Conservation (phyloP, 2,113 vertebrate genomes). For the Solenodon paradoxus region DNA sequence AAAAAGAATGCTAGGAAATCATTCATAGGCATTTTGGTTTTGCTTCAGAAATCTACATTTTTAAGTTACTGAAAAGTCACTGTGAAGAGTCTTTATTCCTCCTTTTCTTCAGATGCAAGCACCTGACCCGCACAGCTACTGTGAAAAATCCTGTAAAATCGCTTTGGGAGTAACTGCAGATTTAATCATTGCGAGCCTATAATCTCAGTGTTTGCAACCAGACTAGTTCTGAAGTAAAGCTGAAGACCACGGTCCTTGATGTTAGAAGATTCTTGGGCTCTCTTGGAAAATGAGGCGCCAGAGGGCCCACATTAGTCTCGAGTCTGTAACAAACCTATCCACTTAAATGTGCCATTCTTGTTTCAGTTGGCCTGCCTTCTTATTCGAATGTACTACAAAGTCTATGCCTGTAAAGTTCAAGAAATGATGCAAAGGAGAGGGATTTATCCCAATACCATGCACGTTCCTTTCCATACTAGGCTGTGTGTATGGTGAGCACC, state of each 20-base stretch:
- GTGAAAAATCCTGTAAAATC: neutral
- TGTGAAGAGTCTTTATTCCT: neutral
- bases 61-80: conserved; percentile 18
- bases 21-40: conserved; percentile 49
- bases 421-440: neutral
- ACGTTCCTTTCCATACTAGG: neutral
- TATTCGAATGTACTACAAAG: neutral
- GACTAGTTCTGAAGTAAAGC: neutral
- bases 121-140: neutral
- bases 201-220: neutral
- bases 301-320: neutral
- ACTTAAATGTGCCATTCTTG: neutral
- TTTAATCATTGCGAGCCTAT: neutral
- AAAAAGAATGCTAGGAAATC: conserved; percentile 48
- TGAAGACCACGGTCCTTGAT: neutral
- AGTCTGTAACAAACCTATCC: neutral
- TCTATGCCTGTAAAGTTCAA: neutral
- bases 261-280: neutral
- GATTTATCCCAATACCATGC: neutral
- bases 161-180: neutral
- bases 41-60: conserved; percentile 52
- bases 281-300: neutral
- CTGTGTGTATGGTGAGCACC: no score
- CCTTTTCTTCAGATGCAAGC: neutral
- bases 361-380: neutral